phyloP scores from a whole-genome alignment of 2,797 vertebrate species.

The Octomys mimax region DNA sequence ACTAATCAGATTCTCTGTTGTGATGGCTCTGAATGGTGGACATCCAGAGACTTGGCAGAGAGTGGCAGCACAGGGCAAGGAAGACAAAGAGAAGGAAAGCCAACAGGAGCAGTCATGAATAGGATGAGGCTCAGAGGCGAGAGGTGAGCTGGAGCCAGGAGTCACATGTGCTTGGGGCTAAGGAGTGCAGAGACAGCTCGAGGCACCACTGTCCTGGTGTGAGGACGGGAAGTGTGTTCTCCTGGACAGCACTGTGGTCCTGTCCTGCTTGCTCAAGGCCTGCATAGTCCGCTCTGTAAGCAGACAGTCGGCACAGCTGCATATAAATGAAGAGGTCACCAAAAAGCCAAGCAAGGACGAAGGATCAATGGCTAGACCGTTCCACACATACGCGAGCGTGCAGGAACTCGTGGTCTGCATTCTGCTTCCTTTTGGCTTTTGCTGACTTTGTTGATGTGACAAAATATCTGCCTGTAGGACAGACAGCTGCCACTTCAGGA shows the following conservation, averaged over 20 bases:
- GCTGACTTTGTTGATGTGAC: not conserved
- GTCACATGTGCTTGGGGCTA: not conserved
- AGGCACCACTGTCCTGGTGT: not conserved
- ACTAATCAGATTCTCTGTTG: conserved; percentile 67
- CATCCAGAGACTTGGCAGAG: conserved; percentile 58
- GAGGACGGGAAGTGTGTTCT: not conserved
- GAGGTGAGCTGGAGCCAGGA: not conserved
- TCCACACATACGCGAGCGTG: not conserved
- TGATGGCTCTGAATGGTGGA: conserved; percentile 39
- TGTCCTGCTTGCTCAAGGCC: not conserved
- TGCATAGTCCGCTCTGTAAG: not conserved
- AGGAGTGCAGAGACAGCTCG: not conserved
- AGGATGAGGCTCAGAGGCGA: not conserved
- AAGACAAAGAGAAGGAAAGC: not conserved
- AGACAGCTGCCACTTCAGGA: not conserved
- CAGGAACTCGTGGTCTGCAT: not conserved
- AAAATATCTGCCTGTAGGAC: not conserved
- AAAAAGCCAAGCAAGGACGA: not conserved
- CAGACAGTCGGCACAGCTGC: not conserved
- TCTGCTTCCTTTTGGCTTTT: not conserved
- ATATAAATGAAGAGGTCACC: not conserved
- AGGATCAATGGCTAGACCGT: not conserved
- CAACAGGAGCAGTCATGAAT: not conserved
- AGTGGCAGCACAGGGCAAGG: not conserved
- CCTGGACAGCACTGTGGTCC: not conserved